Conservation (phyloP, 2,888 invertebrate genomes). For the Siphonodentalium dalli region DNA sequence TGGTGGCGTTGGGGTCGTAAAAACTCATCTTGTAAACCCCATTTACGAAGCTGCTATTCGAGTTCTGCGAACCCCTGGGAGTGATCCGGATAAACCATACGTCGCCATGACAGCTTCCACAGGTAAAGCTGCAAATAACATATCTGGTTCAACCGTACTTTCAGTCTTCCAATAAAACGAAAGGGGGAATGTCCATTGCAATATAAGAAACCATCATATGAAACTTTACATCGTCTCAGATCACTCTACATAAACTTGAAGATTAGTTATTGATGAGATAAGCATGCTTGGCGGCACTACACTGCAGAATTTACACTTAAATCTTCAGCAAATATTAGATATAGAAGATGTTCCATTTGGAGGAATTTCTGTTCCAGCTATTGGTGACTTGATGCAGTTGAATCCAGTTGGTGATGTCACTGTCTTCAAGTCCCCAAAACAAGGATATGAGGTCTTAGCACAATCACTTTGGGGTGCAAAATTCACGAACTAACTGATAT, state of each 20-base stretch:
- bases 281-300: conserved; percentile 29
- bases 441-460: too few species aligned
- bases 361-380: conserved; percentile 24
- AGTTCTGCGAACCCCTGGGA: conserved; percentile 8
- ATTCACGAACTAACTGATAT: conserved; percentile 23
- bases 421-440: too few species aligned
- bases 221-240: too few species aligned
- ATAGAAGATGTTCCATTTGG: conserved; percentile 22
- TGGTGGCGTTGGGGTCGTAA: conserved; percentile 28
- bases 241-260: too few species aligned
- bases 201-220: too few species aligned
- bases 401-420: conserved; percentile 29
- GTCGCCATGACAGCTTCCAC: conserved; percentile 30
- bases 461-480: too few species aligned
- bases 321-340: too few species aligned
- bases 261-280: too few species aligned
- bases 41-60: conserved; percentile 20
- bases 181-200: too few species aligned
- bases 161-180: too few species aligned
- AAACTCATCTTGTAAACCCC: conserved; percentile 23
- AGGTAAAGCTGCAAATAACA: conserved; percentile 32
- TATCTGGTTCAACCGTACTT: too few species aligned
- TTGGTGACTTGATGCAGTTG: conserved; percentile 29
- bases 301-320: too few species aligned
- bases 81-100: conserved; percentile 7